phyloP scores from a whole-genome alignment of 2,113 vertebrate genomes.

The Cynocephalus volans region DNA sequence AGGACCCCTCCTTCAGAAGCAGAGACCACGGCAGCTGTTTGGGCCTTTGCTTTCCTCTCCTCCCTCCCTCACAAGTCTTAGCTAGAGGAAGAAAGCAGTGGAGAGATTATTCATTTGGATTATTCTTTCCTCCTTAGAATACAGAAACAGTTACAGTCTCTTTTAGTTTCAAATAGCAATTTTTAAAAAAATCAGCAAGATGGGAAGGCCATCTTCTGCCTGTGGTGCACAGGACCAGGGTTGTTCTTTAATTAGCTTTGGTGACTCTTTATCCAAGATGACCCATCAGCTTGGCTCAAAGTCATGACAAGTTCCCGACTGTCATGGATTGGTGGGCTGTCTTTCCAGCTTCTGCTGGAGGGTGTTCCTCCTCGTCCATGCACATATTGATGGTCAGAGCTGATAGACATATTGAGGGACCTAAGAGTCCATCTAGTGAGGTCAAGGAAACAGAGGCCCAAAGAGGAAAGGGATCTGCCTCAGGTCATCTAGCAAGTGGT shows the following conservation, averaged over 20 bases:
- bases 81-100: neutral
- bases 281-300: neutral
- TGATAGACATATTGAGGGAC: neutral
- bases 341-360: neutral
- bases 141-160: neutral
- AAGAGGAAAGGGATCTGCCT: neutral
- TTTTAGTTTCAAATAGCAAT: neutral
- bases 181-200: neutral
- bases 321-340: neutral
- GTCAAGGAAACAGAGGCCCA: neutral
- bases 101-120: neutral
- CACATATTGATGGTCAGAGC: neutral
- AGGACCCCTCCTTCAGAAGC: neutral
- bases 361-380: rapidly evolving
- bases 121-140: neutral
- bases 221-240: no score
- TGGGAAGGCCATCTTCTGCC: neutral
- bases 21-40: no score
- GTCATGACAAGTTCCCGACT: neutral
- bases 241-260: neutral
- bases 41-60: neutral
- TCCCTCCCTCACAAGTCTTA: neutral
- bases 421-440: neutral
- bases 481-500: neutral
- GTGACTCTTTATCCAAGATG: neutral